A percentile compares a stretch with the other conserved stretches of the same genome.
Conservation (phyloP, 1,140 invertebrate genomes). For the Drosophila bipectinata region DNA sequence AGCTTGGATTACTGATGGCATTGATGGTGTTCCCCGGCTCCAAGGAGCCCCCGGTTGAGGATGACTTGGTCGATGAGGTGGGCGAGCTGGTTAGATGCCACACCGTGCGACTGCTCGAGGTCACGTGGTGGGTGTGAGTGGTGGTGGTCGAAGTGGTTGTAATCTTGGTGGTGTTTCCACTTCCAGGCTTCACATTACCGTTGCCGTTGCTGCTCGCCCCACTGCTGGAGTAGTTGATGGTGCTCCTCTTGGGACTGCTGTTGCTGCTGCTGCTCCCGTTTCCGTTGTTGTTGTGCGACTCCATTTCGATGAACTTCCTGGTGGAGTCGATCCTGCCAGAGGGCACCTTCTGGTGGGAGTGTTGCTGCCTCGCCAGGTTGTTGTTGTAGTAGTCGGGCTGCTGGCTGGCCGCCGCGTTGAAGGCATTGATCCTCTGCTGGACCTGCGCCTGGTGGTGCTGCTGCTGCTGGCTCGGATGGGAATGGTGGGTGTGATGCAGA, state of each 20-base stretch:
- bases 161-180: conserved; percentile 21
- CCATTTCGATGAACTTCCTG: conserved; percentile 77
- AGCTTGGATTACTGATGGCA: conserved; percentile 84
- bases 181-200: conserved; percentile 59
- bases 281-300: conserved; percentile 51
- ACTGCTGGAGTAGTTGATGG: conserved; percentile 64
- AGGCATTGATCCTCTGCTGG: conserved; percentile 80
- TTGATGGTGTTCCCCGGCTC: conserved; percentile 62
- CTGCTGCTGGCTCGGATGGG: conserved; percentile 49
- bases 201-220: conserved; percentile 77
- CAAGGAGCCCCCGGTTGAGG: conserved; percentile 51
- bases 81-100: conserved; percentile 79
- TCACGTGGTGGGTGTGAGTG: conserved; percentile 52
- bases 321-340: conserved; percentile 67
- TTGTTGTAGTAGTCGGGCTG: conserved; percentile 12
- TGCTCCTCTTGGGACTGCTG: conserved; percentile 48
- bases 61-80: conserved; percentile 75
- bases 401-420: conserved; percentile 74
- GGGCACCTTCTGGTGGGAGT: conserved; percentile 51
- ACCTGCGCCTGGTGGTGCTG: conserved; percentile 71
- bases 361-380: conserved; percentile 42
- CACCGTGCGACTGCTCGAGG: conserved; percentile 76
- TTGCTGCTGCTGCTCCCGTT: conserved; percentile 22
- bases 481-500: conserved; percentile 42
- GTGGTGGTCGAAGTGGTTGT: conserved; percentile 42